Evolutionary conservation across 2,113 vertebrate genomes (phyloP).

Genomic region (Apaloderma vittatum): DNA sequence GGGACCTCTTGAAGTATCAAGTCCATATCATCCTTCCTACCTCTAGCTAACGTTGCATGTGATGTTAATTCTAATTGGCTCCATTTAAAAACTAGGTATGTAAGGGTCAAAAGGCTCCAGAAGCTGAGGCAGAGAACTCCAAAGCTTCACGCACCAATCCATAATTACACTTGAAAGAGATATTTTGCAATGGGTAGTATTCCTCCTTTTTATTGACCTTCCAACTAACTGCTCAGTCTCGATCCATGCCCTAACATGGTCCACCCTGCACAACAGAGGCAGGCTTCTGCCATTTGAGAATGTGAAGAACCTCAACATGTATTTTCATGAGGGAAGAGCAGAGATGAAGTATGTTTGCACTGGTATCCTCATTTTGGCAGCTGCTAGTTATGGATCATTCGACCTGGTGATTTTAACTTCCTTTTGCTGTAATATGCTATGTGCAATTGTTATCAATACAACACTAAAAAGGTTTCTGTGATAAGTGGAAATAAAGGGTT

Average conservation of each 20-base stretch:
- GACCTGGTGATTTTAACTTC: not conserved
- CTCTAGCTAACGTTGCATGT: not conserved
- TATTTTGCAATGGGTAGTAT: not conserved
- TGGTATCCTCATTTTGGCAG: not conserved
- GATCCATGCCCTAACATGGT: not conserved
- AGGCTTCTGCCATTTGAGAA: not conserved
- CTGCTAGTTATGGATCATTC: not conserved
- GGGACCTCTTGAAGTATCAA: not conserved
- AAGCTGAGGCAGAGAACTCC: not conserved
- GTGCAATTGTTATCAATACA: not conserved
- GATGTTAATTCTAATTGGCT: not conserved
- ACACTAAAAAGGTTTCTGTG: not conserved
- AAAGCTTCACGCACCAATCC: not conserved
- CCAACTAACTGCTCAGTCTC: not conserved
- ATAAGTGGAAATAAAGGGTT: not conserved
- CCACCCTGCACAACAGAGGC: not conserved
- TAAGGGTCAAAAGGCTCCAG: not conserved
- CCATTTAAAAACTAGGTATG: not conserved
- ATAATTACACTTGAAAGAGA: not conserved
- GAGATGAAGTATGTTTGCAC: not conserved
- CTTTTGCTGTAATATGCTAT: not conserved
- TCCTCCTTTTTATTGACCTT: not conserved
- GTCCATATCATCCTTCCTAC: not conserved
- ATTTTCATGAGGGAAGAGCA: not conserved
- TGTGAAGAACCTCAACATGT: not conserved